These are phyloP conservation scores for Taeniopygia guttata DNA, from an alignment of 2,797 vertebrate genomes.

Conservation along the genomic window DNA sequence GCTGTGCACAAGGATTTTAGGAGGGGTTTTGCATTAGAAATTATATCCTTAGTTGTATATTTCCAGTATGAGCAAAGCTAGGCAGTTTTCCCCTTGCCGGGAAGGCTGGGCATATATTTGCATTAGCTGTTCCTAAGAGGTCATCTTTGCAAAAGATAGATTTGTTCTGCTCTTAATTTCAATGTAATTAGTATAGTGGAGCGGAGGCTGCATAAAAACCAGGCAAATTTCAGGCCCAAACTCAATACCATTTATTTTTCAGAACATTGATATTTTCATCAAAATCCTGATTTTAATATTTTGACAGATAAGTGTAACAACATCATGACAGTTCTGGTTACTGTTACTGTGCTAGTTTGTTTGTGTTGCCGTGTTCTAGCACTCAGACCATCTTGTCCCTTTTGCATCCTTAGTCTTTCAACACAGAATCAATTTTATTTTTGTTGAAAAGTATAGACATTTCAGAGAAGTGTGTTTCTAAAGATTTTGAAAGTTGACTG, in stretches of 20 bases:
- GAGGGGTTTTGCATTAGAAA: not conserved
- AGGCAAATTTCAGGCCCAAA: not conserved
- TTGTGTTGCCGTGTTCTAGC: not conserved
- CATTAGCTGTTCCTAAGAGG: not conserved
- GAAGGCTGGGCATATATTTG: not conserved
- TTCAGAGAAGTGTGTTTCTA: not conserved
- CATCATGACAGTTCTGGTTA: not conserved
- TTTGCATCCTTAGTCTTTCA: not conserved
- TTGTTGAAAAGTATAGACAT: not conserved
- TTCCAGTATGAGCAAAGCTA: not conserved
- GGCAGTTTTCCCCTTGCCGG: not conserved
- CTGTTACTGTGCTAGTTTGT: not conserved
- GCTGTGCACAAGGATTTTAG: not conserved
- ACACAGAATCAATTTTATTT: not conserved
- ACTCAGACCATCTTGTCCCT: not conserved
- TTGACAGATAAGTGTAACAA: not conserved
- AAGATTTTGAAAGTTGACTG: not conserved
- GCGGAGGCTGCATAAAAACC: not conserved
- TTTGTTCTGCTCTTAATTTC: not conserved
- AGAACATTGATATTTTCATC: not conserved
- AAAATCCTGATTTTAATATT: not conserved
- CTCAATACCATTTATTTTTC: not conserved
- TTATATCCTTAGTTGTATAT: not conserved
- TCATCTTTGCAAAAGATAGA: not conserved
- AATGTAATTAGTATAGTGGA: not conserved